Base-by-base conservation (phyloP, 2,113 vertebrate species). In the Oophaga pumilio region DNA sequence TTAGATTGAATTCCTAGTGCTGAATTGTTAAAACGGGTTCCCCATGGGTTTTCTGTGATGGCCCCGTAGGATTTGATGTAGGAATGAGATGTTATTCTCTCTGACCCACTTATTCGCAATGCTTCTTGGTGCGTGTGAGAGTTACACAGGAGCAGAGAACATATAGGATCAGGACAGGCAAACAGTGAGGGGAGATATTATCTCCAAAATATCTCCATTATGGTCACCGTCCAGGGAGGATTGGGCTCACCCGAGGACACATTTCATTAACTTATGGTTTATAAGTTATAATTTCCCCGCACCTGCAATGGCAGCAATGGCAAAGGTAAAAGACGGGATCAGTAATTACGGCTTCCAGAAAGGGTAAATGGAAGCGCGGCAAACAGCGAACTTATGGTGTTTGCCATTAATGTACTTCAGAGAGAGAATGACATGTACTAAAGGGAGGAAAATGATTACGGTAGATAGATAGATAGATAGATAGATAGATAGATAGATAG, bases 1-100 rank as follows among this genome's bases (percentile, higher is more conserved):
- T 88, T 84, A 88, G 87, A 88, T 88, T 88, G 87, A 88, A 88
- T 88, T 88, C 87, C 87, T 84, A 88, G 57, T 88, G 81, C 81
- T 88, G 87, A 88, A 88, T 88, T 88, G 87, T 84, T 88, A 84
- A 88, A 88, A 83, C 28, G 50, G 69, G 81, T 88, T 68, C 87
- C 87, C 87, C 52, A 57, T 76, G 73, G 87, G 78, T 77, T 88
- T 88, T 83, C 57, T 20, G 81, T 77, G 87, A 88, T 88, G 87
- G 87, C 87, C 87, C 81, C 71, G 60, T 84, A 88, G 87, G 87
- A 88, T 88, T 88, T 88, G 71, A 88, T 88, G 73, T 83, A 88
- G 59, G 80, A 88, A 88, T 88, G 87, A 88, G 73, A 88, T 88
- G 87, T 88, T 88, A 88, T 88, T 88, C 87, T 84, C 59, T 83